Evolutionary conservation across 2,797 vertebrate genomes (phyloP), one percentile per base, ranked within the genome.

Genomic region (Ctenopoma kingsleyae): DNA sequence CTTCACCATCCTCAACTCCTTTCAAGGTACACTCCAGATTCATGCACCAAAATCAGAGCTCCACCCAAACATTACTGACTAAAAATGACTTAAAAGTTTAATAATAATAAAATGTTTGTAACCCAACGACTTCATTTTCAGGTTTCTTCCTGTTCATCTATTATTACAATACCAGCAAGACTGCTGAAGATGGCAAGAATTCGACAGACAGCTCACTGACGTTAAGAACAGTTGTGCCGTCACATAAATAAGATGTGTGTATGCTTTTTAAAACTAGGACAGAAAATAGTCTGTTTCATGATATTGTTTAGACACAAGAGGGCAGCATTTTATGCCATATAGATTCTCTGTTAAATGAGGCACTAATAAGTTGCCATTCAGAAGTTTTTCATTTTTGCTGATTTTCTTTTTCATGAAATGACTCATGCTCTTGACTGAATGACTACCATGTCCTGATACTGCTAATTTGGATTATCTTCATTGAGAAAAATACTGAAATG

Each of bases 131-230:
- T 15, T 0, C 67, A 17, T 50, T 52, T 55, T 6, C 74, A 93
- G 91, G 90, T 12, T 89, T 92, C 27, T 89, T 92, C 62, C 59
- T 91, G 20, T 92, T 91, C 63, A 63, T 93, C 72, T 89, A 91
- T 70, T 88, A 90, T 25, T 88, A 81, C 72, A 61, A 64, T 3
- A 77, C 75, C 73, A 85, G 54, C 15, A 80, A 71, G 13, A 30
- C 8, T 0, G 0, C 16, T 35, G 19, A 0, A 2, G 63, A 64
- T 0, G 8, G 2, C 8, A 32, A 0, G 3, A 9, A 1, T 2
- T 3, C 10, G 64, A 2, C 27, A 36, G 3, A 20, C 30, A 61
- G 4, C 46, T 41, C 22, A 7, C 0, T 5, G 1, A 53, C 38
- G 19, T 7, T 16, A 51, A 71, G 66, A 8, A 46, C 41, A 70